These are phyloP conservation scores for Thumatha senex DNA, from an alignment of 2,888 invertebrate species.

Conservation along the genomic window DNA sequence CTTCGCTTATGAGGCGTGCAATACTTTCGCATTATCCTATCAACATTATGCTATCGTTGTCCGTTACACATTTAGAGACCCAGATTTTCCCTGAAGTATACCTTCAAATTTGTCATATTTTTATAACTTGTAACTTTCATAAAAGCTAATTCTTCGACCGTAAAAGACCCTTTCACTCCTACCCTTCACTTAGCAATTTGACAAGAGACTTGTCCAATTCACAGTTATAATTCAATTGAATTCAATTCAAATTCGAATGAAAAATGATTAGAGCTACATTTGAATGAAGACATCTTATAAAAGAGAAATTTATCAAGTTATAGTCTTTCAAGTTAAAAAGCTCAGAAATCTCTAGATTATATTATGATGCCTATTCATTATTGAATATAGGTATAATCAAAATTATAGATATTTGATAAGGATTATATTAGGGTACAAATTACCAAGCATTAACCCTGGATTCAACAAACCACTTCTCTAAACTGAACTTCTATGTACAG, in stretches of 20 bases:
- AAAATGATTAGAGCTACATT: constrained; percentile 11
- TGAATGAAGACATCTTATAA: constrained; percentile 16
- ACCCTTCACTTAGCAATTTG: constrained; percentile 11
- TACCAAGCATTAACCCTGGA: too few relatives aligned
- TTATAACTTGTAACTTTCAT: constrained; percentile 1
- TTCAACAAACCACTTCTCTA: too few relatives aligned
- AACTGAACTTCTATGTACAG: too few relatives aligned
- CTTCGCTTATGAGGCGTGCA: too few relatives aligned
- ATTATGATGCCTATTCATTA: constrained; percentile 29
- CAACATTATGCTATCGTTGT: too few relatives aligned
- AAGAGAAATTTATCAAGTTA: constrained; percentile 26
- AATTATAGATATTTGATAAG: background rate
- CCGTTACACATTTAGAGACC: too few relatives aligned
- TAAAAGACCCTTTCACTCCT: constrained; percentile 17
- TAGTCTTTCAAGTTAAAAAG: constrained; percentile 19
- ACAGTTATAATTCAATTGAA: constrained; percentile 22
- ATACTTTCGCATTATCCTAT: too few relatives aligned
- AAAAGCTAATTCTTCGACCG: constrained; percentile 16
- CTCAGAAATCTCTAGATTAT: constrained; percentile 13
- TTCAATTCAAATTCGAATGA: constrained; percentile 19
- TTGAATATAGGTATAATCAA: background rate
- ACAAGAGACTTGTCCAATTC: constrained; percentile 30
- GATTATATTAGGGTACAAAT: background rate
- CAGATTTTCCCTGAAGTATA: too few relatives aligned
- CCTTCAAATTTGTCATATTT: too few relatives aligned